Conservation (phyloP, 2,113 vertebrate genomes). For the Acrocephalus kingi region DNA sequence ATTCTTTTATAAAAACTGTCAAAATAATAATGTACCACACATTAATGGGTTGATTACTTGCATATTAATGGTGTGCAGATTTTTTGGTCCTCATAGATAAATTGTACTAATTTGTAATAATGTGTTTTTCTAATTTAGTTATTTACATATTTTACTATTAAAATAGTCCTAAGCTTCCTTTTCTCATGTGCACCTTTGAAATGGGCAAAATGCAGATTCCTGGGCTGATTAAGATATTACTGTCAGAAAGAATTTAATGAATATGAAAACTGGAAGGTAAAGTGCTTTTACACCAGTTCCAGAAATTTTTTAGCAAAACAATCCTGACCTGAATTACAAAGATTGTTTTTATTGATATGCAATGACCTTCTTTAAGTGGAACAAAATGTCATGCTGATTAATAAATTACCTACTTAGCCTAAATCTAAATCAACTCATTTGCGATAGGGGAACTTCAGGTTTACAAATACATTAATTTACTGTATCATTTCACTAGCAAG, state of each 20-base stretch:
- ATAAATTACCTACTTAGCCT: background rate
- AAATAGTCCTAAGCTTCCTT: background rate
- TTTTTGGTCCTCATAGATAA: background rate
- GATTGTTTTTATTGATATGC: background rate
- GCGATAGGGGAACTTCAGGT: background rate
- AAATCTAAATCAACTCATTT: background rate
- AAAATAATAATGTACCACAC: background rate
- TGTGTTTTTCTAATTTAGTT: conserved; percentile 20
- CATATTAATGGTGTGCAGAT: conserved; percentile 12
- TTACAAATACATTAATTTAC: background rate
- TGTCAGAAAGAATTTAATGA: background rate
- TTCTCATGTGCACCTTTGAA: background rate
- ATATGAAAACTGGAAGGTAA: background rate
- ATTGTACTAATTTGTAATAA: conserved; percentile 16
- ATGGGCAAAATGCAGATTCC: background rate
- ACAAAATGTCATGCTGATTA: background rate
- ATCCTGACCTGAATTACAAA: background rate
- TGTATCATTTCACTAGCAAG: background rate
- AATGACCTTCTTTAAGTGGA: background rate
- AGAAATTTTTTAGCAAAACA: background rate
- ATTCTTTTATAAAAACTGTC: conserved; percentile 12
- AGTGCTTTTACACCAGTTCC: background rate
- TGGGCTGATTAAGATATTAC: background rate
- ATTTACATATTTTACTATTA: conserved; percentile 24
- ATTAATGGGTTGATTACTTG: background rate